Percentiles rank a stretch among this genome's conserved stretches.
Evolutionary conservation across 2,113 vertebrate species (phyloP).

Genomic region (Morone chrysops): DNA sequence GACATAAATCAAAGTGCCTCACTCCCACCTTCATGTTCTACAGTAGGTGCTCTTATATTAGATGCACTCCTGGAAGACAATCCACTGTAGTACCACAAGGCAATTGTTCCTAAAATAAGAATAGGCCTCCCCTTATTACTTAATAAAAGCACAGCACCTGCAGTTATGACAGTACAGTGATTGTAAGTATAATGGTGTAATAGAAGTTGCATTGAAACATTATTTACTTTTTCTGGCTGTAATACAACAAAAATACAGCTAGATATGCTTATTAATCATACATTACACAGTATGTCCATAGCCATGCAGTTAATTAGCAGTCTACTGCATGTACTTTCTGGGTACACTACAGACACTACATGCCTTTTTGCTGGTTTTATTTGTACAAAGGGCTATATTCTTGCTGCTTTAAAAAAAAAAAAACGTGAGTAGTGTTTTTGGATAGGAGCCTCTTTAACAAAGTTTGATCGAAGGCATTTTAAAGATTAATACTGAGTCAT

Average conservation of each 20-base stretch:
- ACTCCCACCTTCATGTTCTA: slow-evolving; percentile 34
- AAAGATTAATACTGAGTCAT: background rate
- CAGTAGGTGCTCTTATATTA: slow-evolving; percentile 42
- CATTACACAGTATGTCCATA: background rate
- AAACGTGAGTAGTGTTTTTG: background rate
- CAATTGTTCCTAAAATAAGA: slow-evolving; percentile 17
- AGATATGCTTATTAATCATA: background rate
- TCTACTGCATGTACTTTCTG: background rate
- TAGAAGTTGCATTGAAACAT: background rate
- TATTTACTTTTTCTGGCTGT: background rate
- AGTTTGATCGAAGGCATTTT: background rate
- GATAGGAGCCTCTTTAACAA: background rate
- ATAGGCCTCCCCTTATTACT: background rate
- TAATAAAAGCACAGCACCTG: slow-evolving; percentile 7
- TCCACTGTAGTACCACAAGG: slow-evolving; percentile 5
- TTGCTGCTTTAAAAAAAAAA: background rate
- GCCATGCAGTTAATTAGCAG: background rate
- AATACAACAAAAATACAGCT: background rate
- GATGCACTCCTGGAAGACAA: slow-evolving; percentile 6
- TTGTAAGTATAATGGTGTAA: background rate
- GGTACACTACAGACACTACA: background rate
- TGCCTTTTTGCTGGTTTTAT: background rate
- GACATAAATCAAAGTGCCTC: slow-evolving; percentile 58
- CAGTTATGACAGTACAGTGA: background rate
- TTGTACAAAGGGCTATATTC: background rate